These are phyloP conservation scores for Mythimna pallens DNA, from an alignment of 2,888 invertebrate species.

Conservation along the genomic window DNA sequence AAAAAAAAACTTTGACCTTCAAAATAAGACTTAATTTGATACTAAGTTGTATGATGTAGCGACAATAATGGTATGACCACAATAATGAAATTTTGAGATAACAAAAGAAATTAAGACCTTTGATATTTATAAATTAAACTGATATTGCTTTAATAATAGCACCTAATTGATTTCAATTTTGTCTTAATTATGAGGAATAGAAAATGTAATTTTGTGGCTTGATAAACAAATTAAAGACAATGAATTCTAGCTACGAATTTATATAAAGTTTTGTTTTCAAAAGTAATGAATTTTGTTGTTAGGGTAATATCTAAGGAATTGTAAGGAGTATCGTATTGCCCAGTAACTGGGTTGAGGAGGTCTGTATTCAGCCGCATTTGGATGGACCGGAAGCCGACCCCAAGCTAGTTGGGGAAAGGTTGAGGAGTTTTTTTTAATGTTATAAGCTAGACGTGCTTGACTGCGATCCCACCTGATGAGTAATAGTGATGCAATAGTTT, in stretches of 20 bases:
- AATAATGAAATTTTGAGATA: conserved; percentile 2
- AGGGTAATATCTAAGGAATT: background rate
- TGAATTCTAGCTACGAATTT: background rate
- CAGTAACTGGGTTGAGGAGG: no score
- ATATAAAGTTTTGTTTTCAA: background rate
- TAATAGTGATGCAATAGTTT: no score
- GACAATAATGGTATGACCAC: background rate
- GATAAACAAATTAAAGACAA: conserved; percentile 12
- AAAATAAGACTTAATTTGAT: conserved; percentile 3
- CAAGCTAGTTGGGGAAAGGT: no score
- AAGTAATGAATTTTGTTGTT: conserved; percentile 1
- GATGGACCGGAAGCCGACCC: no score
- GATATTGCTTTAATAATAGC: conserved; percentile 11
- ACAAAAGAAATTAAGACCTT: conserved; percentile 6
- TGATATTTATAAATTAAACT: conserved; percentile 10
- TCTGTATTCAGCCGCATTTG: no score
- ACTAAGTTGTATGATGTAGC: background rate
- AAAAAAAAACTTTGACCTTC: no score
- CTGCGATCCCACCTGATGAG: no score
- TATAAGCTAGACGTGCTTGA: no score
- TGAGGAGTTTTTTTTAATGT: no score
- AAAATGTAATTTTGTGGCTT: conserved; percentile 7
- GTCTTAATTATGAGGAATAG: conserved; percentile 24
- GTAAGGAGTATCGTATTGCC: no score
- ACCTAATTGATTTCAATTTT: conserved; percentile 19